Evolutionary conservation across 2,797 vertebrate genomes (phyloP), one percentile per base, ranked within the genome.

Genomic region (Mormyrops attenuatus): DNA sequence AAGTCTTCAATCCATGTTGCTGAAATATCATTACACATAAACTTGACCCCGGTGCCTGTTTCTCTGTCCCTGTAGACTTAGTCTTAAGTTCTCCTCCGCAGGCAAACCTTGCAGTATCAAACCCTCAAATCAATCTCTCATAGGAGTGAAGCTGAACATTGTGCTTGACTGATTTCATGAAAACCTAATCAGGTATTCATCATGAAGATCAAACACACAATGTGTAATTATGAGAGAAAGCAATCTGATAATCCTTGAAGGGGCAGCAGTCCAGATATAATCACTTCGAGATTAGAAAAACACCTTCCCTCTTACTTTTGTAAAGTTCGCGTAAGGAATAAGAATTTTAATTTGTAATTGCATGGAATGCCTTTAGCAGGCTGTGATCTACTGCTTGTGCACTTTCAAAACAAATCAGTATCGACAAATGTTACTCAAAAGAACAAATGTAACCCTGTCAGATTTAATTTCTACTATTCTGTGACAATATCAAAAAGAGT

Each of bases 181-280:
- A 99, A 99, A 99, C 97, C 97, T 97, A 99, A 99, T 99, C 98
- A 98, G 97, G 96, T 98, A 97, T 98, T 99, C 98, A 98, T 99
- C 98, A 97, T 96, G 95, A 96, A 98, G 97, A 99, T 99, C 98
- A 99, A 99, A 99, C 97, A 98, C 93, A 96, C 96, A 94, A 95
- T 92, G 94, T 95, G 97, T 97, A 97, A 98, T 98, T 97, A 99
- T 97, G 97, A 97, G 97, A 96, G 95, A 96, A 97, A 96, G 96
- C 96, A 97, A 97, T 97, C 95, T 96, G 96, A 97, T 95, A 96
- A 96, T 95, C 94, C 95, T 95, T 92, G 93, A 96, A 95, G 95
- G 97, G 95, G 95, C 95, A 95, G 95, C 93, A 93, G 93, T 95
- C 95, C 95, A 97, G 95, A 96, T 97, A 94, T 96, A 97, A 98